These are phyloP conservation scores for Pheosia gnoma DNA, from an alignment of 2,888 invertebrate species.

Conservation along the genomic window DNA sequence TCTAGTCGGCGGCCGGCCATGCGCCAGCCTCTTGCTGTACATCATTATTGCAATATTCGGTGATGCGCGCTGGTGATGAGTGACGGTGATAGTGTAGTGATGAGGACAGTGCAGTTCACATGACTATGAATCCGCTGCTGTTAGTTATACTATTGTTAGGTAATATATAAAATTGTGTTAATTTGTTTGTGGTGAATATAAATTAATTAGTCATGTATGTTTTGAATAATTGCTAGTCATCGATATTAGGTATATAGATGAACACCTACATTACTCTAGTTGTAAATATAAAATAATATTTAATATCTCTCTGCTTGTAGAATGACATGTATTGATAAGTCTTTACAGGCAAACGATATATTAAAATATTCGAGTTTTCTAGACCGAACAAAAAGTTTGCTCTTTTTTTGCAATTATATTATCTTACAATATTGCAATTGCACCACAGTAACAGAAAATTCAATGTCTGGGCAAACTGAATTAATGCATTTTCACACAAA, in stretches of 20 bases:
- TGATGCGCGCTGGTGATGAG: constrained; percentile 10
- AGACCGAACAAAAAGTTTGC: too few relatives aligned
- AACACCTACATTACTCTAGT: too few relatives aligned
- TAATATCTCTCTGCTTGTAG: too few relatives aligned
- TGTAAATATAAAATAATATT: too few relatives aligned
- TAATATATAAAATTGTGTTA: constrained; percentile 17
- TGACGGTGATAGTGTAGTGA: constrained; percentile 14
- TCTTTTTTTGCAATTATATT: background rate
- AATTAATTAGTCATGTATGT: too few relatives aligned
- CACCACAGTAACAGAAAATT: background rate
- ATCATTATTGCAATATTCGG: background rate
- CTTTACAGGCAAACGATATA: too few relatives aligned
- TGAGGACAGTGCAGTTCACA: constrained; percentile 8
- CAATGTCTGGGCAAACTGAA: background rate
- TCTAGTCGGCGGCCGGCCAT: constrained; percentile 7
- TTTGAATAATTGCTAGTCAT: too few relatives aligned
- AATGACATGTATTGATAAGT: too few relatives aligned
- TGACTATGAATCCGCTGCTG: constrained; percentile 18
- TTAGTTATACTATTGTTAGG: constrained; percentile 29
- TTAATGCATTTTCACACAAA: background rate
- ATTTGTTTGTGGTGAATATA: background rate
- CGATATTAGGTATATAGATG: too few relatives aligned
- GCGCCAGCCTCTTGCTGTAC: background rate
- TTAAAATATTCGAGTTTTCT: too few relatives aligned
- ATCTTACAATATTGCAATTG: background rate